These are phyloP conservation scores for Mesochorus sp. DNA, from an alignment of 2,888 invertebrate genomes.

Conservation along the genomic window DNA sequence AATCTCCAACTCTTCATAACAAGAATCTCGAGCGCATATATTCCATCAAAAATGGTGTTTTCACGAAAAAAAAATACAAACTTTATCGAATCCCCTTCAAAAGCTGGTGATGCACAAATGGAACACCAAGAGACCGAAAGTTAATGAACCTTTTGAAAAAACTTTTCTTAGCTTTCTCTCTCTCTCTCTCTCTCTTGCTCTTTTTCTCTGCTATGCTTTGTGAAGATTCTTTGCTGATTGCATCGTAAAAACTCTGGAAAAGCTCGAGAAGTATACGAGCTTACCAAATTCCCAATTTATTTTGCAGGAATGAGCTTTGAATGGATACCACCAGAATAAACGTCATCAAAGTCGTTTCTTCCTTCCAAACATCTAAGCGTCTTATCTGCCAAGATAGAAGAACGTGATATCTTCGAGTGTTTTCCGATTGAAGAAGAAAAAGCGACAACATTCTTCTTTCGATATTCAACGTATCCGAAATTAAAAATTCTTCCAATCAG, in stretches of 20 bases:
- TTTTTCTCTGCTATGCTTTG: background rate
- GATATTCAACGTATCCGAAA: too few species aligned
- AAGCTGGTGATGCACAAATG: too few species aligned
- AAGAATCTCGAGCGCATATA: background rate
- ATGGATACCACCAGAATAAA: background rate
- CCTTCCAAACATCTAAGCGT: too few species aligned
- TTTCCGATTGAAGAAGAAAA: too few species aligned
- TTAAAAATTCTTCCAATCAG: too few species aligned
- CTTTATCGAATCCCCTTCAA: background rate
- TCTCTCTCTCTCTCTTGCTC: too few species aligned
- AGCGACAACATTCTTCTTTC: too few species aligned
- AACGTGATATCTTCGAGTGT: too few species aligned
- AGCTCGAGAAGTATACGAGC: background rate
- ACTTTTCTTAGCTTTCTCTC: too few species aligned
- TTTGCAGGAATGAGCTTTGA: background rate
- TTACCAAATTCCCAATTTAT: background rate
- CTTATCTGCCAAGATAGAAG: too few species aligned
- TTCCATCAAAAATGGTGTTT: conserved; percentile 1
- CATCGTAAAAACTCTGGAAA: background rate
- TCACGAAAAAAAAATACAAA: conserved; percentile 19
- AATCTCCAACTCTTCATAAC: background rate
- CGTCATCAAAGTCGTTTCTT: background rate
- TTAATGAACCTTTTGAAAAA: background rate
- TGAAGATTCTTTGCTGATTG: background rate
- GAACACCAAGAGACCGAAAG: background rate